Evolutionary conservation across 2,888 invertebrate species (phyloP).

Genomic region (Hoplodrina ambigua): DNA sequence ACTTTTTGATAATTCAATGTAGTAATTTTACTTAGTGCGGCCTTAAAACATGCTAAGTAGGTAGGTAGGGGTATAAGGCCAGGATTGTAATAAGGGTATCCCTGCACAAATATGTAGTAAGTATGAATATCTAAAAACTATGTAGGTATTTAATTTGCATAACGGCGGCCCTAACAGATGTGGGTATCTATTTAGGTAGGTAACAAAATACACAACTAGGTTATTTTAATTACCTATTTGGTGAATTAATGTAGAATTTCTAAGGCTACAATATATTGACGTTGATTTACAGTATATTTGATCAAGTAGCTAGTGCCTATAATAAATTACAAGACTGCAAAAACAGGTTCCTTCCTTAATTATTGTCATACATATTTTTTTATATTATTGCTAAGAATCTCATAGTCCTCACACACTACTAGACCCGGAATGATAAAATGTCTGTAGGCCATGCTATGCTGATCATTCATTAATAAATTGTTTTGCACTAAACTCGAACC

Average conservation of each 20-base stretch:
- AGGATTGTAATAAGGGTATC: constrained; percentile 1
- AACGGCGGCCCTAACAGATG: neutral
- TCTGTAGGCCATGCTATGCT: neutral
- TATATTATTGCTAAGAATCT: neutral
- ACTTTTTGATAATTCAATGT: neutral
- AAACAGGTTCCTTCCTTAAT: no score
- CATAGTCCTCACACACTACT: neutral
- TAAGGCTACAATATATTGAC: neutral
- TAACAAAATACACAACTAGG: neutral
- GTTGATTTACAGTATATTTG: no score
- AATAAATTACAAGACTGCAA: no score
- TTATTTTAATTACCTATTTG: neutral
- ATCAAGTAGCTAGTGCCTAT: no score
- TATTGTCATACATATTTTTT: neutral
- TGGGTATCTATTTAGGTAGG: neutral
- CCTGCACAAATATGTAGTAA: constrained; percentile 8
- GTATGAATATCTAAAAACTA: no score
- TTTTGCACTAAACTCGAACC: constrained; percentile 4
- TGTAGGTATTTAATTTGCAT: neutral
- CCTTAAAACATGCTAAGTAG: neutral
- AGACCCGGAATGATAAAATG: neutral
- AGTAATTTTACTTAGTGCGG: neutral
- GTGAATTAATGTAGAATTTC: neutral
- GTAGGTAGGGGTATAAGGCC: neutral
- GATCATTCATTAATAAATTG: neutral